Base-by-base conservation (phyloP, 2,113 vertebrate species). In the Lagenorhynchus albirostris region DNA sequence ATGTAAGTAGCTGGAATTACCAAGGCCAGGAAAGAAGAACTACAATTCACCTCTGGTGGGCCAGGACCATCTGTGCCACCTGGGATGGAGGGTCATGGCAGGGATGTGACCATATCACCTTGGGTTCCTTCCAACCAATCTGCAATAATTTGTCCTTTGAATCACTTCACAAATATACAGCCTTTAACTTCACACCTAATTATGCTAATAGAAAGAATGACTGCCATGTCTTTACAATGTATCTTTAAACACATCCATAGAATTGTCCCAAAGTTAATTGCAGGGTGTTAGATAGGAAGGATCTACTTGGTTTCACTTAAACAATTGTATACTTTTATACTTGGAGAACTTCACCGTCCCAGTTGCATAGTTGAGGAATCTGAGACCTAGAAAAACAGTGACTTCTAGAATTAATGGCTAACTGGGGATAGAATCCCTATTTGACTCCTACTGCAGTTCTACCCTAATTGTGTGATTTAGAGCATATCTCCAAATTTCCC, bases 351-450 rank as follows among this genome's bases (percentile, higher is more conserved):
- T 86, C 23, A 26, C 18, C 36, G 50, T 17, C 33, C 11, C 44
- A 88, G 15, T 84, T 73, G 84, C 44, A 62, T 11, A 73, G 44
- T 33, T 71, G 58, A 85, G 23, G 11, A 85, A 55, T 0, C 58
- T 5, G 4, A 97, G 77, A 86, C 94, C 67, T 89, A 92, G 88
- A 89, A 94, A 96, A 92, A 73, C 4, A 50, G 67, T 47, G 53
- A 86, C 79, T 85, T 67, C 68, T 77, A 41, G 47, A 89, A 96
- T 85, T n/a, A 77, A 70, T 63, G 94, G 25, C 86, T 86, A 12
- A 5, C 47, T 55, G 62, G 77, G 70, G 67, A 68, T 21, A 76
- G 47, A 87, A 53, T 92, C 50, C 38, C 47, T 67, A 18, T 33
- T 31, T 76, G 79, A 96, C 18, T 44, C 10, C 84, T 53, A 71